Evolutionary conservation across 2,888 invertebrate species (phyloP).

Genomic region (Tetragnatha montana): DNA sequence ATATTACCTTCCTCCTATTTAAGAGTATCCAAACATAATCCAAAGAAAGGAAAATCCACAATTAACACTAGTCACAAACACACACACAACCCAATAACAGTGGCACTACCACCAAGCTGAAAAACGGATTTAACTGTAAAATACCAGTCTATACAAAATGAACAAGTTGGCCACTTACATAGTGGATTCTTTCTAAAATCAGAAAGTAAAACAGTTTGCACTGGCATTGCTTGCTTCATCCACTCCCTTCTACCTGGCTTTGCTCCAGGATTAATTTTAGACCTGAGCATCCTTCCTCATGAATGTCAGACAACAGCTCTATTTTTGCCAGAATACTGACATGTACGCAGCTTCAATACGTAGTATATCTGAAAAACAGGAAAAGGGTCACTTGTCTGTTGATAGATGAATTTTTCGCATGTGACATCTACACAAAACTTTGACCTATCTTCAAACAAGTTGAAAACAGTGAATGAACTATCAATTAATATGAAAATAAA

Average conservation of each 20-base stretch:
- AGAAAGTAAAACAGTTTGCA: conserved; percentile 44
- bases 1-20: conserved; percentile 21
- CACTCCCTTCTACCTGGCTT: conserved; percentile 49
- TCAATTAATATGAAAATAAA: too few relatives aligned
- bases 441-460: not conserved
- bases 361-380: conserved; percentile 19
- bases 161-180: conserved; percentile 63
- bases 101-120: conserved; percentile 66
- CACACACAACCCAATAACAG: conserved; percentile 41
- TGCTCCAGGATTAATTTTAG: conserved; percentile 60
- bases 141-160: conserved; percentile 46
- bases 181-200: conserved; percentile 62
- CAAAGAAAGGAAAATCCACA: conserved; percentile 26
- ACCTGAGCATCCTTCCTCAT: conserved; percentile 46
- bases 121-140: conserved; percentile 43
- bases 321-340: conserved; percentile 64
- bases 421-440: not conserved
- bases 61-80: conserved; percentile 19
- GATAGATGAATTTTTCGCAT: not conserved
- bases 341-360: conserved; percentile 46
- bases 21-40: conserved; percentile 48
- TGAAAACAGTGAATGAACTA: not conserved
- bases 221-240: conserved; percentile 19
- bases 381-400: not conserved
- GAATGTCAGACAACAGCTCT: conserved; percentile 68